Evolutionary conservation across 2,888 invertebrate genomes (phyloP).

Genomic region (Ypsolopha sequella): DNA sequence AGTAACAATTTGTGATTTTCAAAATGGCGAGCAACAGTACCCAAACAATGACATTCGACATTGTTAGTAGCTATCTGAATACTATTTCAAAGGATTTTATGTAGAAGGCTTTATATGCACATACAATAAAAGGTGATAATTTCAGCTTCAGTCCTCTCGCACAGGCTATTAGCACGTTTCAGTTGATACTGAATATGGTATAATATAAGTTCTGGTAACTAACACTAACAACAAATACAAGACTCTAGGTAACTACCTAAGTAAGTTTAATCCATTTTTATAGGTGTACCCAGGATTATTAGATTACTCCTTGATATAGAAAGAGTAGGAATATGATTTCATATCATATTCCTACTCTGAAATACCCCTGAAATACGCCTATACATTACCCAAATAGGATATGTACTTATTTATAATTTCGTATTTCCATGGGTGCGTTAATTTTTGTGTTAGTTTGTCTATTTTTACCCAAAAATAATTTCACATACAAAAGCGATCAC

Average conservation of each 20-base stretch:
- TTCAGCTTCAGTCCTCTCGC: not conserved
- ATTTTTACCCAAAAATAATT: no score
- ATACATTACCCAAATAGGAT: no score
- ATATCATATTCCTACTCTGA: no score
- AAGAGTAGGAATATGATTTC: no score
- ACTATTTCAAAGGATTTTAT: not conserved
- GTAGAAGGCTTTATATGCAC: not conserved
- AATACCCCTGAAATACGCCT: no score
- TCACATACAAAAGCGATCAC: no score
- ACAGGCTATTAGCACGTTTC: not conserved
- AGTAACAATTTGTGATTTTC: not conserved
- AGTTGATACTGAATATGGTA: not conserved
- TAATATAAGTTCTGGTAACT: not conserved
- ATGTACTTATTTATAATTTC: no score
- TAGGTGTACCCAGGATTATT: no score
- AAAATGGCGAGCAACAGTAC: not conserved
- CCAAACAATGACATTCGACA: not conserved
- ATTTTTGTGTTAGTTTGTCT: no score
- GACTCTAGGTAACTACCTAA: not conserved
- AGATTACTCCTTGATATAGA: no score
- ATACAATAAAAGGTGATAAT: conserved; percentile 1
- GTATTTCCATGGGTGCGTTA: no score
- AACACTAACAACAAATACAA: not conserved
- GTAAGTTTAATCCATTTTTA: no score
- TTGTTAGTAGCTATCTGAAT: not conserved